Evolutionary conservation across 92 coral and sea anemone species (phyloP).

Genomic region (Phenganax marumi): DNA sequence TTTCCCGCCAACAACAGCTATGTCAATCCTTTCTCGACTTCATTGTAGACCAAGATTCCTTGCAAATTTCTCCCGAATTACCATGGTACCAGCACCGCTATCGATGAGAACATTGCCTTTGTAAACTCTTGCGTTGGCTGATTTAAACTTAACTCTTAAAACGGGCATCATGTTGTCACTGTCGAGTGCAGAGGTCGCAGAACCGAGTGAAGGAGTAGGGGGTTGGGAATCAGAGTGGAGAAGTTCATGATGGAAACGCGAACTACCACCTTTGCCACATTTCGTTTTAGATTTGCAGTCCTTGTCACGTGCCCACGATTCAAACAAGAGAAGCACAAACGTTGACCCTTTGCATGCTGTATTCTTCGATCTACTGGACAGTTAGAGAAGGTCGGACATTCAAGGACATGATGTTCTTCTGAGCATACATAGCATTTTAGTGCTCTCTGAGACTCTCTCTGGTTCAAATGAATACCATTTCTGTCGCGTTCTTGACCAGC

Average conservation of each 20-base stretch:
- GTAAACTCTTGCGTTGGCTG: slow-evolving; percentile 47
- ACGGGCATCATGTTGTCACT: slow-evolving; percentile 47
- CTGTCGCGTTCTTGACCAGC: background rate
- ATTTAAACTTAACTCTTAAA: slow-evolving; percentile 49
- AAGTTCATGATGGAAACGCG: too few relatives aligned
- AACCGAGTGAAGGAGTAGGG: too few relatives aligned
- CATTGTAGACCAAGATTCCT: slow-evolving; percentile 53
- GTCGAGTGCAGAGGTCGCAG: slow-evolving; percentile 45
- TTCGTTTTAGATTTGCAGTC: too few relatives aligned
- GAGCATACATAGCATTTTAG: slow-evolving; percentile 36
- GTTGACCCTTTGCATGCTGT: slow-evolving; percentile 31
- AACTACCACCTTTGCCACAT: too few relatives aligned
- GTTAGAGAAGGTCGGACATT: slow-evolving; percentile 37
- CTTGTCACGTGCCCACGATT: slow-evolving; percentile 49
- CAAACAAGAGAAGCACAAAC: slow-evolving; percentile 24
- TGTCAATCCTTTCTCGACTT: slow-evolving; percentile 37
- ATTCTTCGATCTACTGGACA: slow-evolving; percentile 9
- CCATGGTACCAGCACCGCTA: slow-evolving; percentile 54
- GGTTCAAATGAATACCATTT: slow-evolving; percentile 25
- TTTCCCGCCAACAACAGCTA: slow-evolving; percentile 51
- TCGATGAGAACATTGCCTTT: slow-evolving; percentile 60
- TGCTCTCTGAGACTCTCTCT: background rate
- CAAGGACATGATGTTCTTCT: slow-evolving; percentile 30
- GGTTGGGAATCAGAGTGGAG: too few relatives aligned
- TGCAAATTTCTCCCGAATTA: slow-evolving; percentile 43